A percentile compares a stretch with the other conserved stretches of the same genome.
These are phyloP conservation scores for Trachemys scripta DNA, from an alignment of 2,113 vertebrate species.

Conservation along the genomic window DNA sequence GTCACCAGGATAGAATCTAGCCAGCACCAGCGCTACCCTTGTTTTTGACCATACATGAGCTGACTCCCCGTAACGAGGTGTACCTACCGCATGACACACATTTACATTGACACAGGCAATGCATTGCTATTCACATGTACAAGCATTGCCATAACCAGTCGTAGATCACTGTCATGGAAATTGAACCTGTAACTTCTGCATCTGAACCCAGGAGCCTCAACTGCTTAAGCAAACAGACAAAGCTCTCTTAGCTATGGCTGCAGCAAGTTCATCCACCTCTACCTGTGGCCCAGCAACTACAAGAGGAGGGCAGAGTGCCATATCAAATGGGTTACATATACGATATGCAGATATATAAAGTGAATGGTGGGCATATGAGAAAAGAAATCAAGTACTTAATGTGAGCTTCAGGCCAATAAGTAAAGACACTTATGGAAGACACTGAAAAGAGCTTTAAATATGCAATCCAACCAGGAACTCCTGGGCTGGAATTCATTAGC, in stretches of 20 bases:
- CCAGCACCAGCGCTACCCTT: no score
- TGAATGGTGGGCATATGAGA: neutral
- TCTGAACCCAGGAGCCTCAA: accelerated
- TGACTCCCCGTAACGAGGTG: no score
- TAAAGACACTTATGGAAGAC: no score
- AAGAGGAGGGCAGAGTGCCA: neutral
- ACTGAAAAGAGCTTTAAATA: neutral
- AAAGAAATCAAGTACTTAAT: neutral
- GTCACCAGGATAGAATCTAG: no score
- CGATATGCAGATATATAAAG: neutral
- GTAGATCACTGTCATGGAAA: accelerated
- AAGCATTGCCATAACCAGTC: accelerated
- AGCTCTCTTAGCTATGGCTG: neutral
- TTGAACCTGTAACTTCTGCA: accelerated
- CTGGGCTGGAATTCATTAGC: conserved; percentile 30
- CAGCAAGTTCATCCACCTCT: neutral
- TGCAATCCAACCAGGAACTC: neutral
- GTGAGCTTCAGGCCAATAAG: neutral
- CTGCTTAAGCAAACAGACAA: accelerated
- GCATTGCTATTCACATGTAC: accelerated
- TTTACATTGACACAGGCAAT: accelerated
- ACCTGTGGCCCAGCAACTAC: neutral
- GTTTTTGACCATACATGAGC: no score
- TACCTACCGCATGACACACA: no score
- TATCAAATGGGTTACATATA: neutral